These are phyloP conservation scores for Cantharis lateralis DNA, from an alignment of 2,888 invertebrate genomes.

Conservation along the genomic window DNA sequence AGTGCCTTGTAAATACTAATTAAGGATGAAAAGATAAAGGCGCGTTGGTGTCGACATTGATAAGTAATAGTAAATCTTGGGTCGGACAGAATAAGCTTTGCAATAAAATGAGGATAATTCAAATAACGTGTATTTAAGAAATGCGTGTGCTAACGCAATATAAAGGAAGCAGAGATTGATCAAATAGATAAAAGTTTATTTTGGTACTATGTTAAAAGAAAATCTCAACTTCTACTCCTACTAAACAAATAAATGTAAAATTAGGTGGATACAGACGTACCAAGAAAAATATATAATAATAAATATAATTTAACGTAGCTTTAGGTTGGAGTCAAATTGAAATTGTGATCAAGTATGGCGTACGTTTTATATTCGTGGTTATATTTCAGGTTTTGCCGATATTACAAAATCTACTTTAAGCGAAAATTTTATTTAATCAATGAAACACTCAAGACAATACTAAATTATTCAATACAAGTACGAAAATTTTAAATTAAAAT, in stretches of 20 bases:
- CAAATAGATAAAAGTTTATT: constrained; percentile 3
- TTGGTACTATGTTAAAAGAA: neutral
- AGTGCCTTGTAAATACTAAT: neutral
- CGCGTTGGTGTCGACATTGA: neutral
- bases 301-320: neutral
- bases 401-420: neutral
- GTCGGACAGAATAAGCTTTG: neutral
- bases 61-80: neutral
- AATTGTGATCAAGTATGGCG: neutral
- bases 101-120: neutral
- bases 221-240: neutral
- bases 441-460: neutral
- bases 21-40: neutral
- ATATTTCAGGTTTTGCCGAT: neutral
- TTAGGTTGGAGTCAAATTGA: neutral
- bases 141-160: constrained; percentile 3
- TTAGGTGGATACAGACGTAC: neutral
- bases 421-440: neutral
- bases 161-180: neutral
- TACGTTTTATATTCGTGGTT: neutral
- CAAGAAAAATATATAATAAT: neutral
- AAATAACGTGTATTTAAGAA: constrained; percentile 1
- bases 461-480: neutral
- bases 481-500: neutral
- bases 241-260: neutral